Base-by-base conservation (phyloP, 2,113 vertebrate genomes). In the Scomber scombrus region DNA sequence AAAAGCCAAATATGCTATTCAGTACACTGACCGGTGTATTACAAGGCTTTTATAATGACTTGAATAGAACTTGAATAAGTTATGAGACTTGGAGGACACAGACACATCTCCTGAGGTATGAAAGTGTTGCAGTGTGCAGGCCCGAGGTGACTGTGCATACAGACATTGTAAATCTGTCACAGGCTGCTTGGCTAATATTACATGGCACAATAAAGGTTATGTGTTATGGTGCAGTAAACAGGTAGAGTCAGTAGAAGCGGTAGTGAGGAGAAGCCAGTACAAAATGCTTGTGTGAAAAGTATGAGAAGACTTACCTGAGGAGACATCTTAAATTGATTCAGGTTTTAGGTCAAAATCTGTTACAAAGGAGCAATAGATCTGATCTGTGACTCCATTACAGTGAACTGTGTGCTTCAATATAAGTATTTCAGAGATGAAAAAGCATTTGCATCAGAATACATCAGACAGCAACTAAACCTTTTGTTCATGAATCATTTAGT, bases 131-230 rank as follows among this genome's bases (percentile, higher is more conserved):
- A n/a, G 54, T 80, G 64, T 60, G 43, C 26, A 56, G 40, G 64
- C 68, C 76, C 62, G 60, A 68, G 62, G 85, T 72, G 84, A 85
- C 58, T 87, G 84, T 64, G 75, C 56, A 49, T 54, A 63, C 56
- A 65, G 56, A 66, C 31, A 15, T 40, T 75, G 16, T 85, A 80
- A 91, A 87, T 89, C 75, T 81, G 50, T 79, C 62, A 82, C 31
- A 60, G 57, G 55, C 45, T 66, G 56, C 60, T 57, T 64, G 55
- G 13, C 3, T 82, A 66, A 71, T 71, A 70, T 71, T 34, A 75
- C 52, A 23, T 26, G 63, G 62, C 62, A 58, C 66, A 40, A 71
- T 69, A 83, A 71, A 81, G 26, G 21, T 57, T 51, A 40, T 50
- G 58, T 21, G 52, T 60, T 54, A 50, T 6, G 2, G 10, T 57